Conservation (phyloP, 2,113 vertebrate genomes). For the Bagarius yarrelli region DNA sequence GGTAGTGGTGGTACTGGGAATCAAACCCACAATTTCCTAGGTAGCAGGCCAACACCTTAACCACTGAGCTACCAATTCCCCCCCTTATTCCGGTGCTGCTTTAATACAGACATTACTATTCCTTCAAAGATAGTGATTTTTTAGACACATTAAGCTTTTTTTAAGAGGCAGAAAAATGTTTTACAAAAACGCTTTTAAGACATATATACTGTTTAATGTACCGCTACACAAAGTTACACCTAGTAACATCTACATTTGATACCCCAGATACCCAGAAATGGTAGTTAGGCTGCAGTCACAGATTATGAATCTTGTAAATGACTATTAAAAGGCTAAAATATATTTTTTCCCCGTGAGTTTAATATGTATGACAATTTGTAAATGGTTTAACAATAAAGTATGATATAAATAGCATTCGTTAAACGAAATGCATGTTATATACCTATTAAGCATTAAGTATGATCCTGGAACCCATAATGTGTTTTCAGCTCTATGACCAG, state of each 20-base stretch:
- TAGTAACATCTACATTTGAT: background rate
- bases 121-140: too few relatives aligned
- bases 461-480: background rate
- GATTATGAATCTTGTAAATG: background rate
- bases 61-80: too few relatives aligned
- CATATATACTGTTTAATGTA: background rate
- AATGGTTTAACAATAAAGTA: background rate
- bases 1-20: too few relatives aligned
- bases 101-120: too few relatives aligned
- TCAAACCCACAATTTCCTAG: too few relatives aligned
- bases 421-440: background rate
- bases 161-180: too few relatives aligned
- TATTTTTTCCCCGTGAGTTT: background rate
- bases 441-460: background rate
- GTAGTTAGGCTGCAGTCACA: background rate
- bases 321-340: background rate
- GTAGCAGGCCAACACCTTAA: too few relatives aligned
- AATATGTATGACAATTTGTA: background rate
- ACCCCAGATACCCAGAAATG: background rate
- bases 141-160: too few relatives aligned
- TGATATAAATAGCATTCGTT: background rate
- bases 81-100: too few relatives aligned
- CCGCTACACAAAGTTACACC: background rate
- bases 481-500: background rate
- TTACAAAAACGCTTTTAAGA: too few relatives aligned